A percentile compares a stretch with the other conserved stretches of the same genome.
These are phyloP conservation scores for Stegodyphus mimosarum DNA, from an alignment of 1,140 invertebrate genomes.

Conservation along the genomic window DNA sequence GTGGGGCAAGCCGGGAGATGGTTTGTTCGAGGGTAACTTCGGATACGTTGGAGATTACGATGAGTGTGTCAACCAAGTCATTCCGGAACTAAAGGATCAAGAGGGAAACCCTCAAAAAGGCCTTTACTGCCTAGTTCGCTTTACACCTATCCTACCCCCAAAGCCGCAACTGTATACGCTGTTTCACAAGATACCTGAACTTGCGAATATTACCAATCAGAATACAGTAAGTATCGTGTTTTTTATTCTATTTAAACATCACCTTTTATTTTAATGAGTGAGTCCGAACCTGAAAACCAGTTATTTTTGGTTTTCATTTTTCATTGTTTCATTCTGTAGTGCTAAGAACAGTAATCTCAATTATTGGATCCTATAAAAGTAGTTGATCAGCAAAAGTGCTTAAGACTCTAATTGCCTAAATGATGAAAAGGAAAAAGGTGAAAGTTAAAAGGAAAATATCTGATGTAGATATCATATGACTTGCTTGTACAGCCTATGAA, in stretches of 20 bases:
- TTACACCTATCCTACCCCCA: conserved; percentile 60
- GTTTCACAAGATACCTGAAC: conserved; percentile 37
- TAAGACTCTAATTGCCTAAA: not conserved
- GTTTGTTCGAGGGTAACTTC: conserved; percentile 62
- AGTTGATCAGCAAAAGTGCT: not conserved
- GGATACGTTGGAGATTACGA: conserved; percentile 62
- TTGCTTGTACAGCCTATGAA: too few relatives aligned
- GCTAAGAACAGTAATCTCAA: not conserved
- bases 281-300: not conserved
- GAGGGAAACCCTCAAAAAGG: conserved; percentile 46
- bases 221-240: conserved; percentile 30
- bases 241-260: not conserved
- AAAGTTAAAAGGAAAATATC: too few relatives aligned
- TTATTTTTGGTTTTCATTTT: not conserved
- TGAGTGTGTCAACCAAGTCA: conserved; percentile 59
- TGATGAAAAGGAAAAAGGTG: not conserved
- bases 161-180: conserved; percentile 56
- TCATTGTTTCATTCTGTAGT: not conserved
- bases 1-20: conserved; percentile 63
- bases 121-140: conserved; percentile 61
- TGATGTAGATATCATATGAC: too few relatives aligned
- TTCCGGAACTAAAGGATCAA: conserved; percentile 33
- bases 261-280: not conserved
- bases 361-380: not conserved
- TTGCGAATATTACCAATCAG: conserved; percentile 9